Conservation (phyloP, 2,888 invertebrate genomes). For the Watsonalla cultraria region DNA sequence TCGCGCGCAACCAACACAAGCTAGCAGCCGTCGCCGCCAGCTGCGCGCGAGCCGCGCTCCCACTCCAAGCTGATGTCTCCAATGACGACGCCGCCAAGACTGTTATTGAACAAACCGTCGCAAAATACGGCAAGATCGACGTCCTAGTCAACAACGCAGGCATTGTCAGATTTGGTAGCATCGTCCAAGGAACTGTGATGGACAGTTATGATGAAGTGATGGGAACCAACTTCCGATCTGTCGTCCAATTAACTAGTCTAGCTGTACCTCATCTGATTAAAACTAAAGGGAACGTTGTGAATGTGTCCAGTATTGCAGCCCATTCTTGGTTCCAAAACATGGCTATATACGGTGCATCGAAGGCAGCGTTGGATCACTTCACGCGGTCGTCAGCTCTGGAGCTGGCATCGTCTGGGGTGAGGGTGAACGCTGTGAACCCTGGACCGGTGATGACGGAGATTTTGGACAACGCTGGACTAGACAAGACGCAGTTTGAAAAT, state of each 20-base stretch:
- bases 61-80: conserved; percentile 23
- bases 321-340: conserved; percentile 3
- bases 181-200: conserved; percentile 18
- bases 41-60: conserved; percentile 11
- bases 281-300: conserved; percentile 35
- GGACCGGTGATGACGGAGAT: conserved; percentile 36
- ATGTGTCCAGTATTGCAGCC: conserved; percentile 28
- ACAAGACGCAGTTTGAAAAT: neutral
- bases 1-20: conserved; percentile 19
- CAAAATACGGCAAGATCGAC: conserved; percentile 26
- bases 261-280: conserved; percentile 29
- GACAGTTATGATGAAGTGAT: conserved; percentile 12
- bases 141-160: conserved; percentile 35
- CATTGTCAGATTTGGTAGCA: conserved; percentile 8
- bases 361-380: conserved; percentile 34
- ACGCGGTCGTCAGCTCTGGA: conserved; percentile 28
- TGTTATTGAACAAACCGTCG: conserved; percentile 19
- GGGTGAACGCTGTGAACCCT: conserved; percentile 82
- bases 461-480: conserved; percentile 13
- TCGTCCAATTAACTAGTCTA: conserved; percentile 23
- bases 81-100: conserved; percentile 19
- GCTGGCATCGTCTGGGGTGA: conserved; percentile 23
- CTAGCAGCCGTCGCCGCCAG: conserved; percentile 12
- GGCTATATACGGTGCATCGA: conserved; percentile 23
- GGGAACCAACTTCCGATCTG: conserved; percentile 23